Evolutionary conservation across 2,888 invertebrate species (phyloP), one percentile per base, ranked within the genome.

Genomic region (Electrophaes corylata): DNA sequence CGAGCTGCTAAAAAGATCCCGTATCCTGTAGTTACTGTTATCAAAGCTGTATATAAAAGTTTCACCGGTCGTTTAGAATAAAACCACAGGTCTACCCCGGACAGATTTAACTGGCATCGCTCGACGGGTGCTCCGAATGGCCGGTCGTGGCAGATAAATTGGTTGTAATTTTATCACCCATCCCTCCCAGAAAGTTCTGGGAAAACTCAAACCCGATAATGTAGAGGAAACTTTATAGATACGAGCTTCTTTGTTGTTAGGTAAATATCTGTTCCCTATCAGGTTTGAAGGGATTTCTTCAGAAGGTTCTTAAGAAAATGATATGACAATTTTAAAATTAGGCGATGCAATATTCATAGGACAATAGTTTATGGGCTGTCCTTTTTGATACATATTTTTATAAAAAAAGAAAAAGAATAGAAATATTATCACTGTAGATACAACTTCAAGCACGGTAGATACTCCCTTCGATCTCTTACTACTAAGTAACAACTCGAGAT

Each of bases 151-250:
- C 58, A 73, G 77, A 84, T 80, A 83, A 88, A 86, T 83, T 83
- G 78, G 64, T 72, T 70, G 78, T 81, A 81, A 86, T 86, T 86
- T 87, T 86, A 84, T 84, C 79, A 81, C 78, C 74, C 72, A 69
- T 72, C 77, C 80, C 70, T 73, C 75, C 71, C 62, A 60, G 58
- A 77, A 81, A 73, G 69, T 78, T 77, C 67, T 62, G 69, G 60
- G 68, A 66, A 68, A 70, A 71, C 71, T 68, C 65, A 67, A 76
- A 72, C 72, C 73, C 71, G 70, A 74, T 73, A 72, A 73, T 65
- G 65, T 63, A 60, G 44, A 44, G 35, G 48, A 60, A 69, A 64
- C 54, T 67, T 66, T 62, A 60, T 50, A 52, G 54, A 60, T 51
- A 62, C 64, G 67, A 60, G 53, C 55, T 59, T 62, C 56, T 62